A percentile compares a stretch with the other conserved stretches of the same genome.
Evolutionary conservation across 1,140 invertebrate genomes (phyloP).

Genomic region (Heliconius hermathena): DNA sequence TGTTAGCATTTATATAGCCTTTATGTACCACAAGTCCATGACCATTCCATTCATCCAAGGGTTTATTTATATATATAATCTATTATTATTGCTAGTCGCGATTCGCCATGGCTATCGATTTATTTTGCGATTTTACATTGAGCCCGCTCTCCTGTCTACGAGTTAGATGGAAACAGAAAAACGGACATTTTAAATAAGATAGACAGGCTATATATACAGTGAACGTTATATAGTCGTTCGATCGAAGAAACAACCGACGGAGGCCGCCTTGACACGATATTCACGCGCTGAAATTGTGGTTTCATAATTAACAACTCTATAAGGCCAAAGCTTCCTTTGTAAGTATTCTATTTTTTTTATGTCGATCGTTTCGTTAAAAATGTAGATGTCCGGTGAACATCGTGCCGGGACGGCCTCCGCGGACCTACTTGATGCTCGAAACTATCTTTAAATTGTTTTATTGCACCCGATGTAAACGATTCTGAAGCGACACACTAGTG

Average conservation of each 20-base stretch:
- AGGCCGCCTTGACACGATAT: constrained; percentile 58
- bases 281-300: constrained; percentile 46
- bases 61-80: constrained; percentile 56
- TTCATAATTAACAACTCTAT: constrained; percentile 43
- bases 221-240: constrained; percentile 49
- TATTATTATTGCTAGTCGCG: constrained; percentile 70
- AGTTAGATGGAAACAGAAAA: constrained; percentile 11
- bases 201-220: constrained; percentile 58
- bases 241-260: constrained; percentile 48
- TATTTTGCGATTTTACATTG: constrained; percentile 40
- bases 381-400: constrained; percentile 31
- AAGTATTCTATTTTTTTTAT: constrained; percentile 6
- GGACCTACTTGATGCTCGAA: constrained; percentile 13
- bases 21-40: constrained; percentile 36
- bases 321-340: constrained; percentile 41
- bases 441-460: constrained; percentile 25
- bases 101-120: constrained; percentile 27
- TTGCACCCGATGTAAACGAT: constrained; percentile 30
- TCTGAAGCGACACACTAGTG: constrained; percentile 3
- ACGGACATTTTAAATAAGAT: constrained; percentile 37
- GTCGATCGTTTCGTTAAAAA: neutral
- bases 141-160: constrained; percentile 19
- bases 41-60: constrained; percentile 52
- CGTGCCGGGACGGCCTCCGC: constrained; percentile 37
- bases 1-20: constrained; percentile 66